Conservation (phyloP, 2,888 invertebrate genomes). For the Hemaris fuciformis region DNA sequence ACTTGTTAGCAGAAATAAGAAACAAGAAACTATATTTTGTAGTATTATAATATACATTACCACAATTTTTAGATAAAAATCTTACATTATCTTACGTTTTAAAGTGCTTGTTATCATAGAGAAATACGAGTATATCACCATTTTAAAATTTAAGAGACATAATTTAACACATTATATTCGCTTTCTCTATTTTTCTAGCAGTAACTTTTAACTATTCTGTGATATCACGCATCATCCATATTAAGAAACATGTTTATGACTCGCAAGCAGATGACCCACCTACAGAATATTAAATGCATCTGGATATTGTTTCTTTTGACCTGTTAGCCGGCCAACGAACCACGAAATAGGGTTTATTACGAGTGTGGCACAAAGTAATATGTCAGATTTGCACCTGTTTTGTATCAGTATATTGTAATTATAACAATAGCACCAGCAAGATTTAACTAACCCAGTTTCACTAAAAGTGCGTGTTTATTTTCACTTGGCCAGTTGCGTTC, state of each 20-base stretch:
- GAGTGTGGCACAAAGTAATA: slow-evolving; percentile 14
- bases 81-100: too few species aligned
- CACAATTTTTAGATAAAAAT: too few species aligned
- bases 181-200: background rate
- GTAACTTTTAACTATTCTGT: background rate
- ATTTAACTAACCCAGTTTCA: slow-evolving; percentile 14
- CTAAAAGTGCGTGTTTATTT: slow-evolving; percentile 14
- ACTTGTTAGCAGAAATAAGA: too few species aligned
- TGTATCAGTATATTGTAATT: slow-evolving; percentile 24
- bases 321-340: slow-evolving; percentile 44
- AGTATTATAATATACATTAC: too few species aligned
- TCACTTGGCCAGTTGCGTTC: slow-evolving; percentile 14
- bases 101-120: too few species aligned
- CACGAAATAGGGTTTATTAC: slow-evolving; percentile 35
- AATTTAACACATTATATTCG: too few species aligned
- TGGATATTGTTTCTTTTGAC: slow-evolving; percentile 8
- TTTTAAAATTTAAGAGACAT: too few species aligned
- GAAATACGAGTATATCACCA: too few species aligned
- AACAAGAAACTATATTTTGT: too few species aligned
- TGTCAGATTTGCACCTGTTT: slow-evolving; percentile 23
- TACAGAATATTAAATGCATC: background rate
- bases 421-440: slow-evolving; percentile 14
- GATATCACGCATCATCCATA: background rate
- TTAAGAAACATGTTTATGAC: background rate
- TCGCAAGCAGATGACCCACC: background rate